Percentiles rank a stretch among this genome's conserved stretches.
Conservation (phyloP, 1,140 invertebrate genomes). For the Wasmannia auropunctata region DNA sequence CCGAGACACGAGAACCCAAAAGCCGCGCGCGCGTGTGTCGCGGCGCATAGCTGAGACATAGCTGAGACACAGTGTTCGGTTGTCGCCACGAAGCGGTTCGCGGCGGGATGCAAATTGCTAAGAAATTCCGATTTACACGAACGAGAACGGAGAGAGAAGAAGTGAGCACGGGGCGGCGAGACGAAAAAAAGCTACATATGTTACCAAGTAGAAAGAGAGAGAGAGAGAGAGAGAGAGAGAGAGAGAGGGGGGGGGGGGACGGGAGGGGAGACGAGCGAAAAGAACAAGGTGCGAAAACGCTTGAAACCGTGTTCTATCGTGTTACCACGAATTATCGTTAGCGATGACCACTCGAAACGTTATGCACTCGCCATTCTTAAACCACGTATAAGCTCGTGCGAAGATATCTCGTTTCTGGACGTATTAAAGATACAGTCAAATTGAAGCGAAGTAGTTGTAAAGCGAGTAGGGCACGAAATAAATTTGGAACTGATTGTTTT, state of each 20-base stretch:
- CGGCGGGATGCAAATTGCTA: conserved; percentile 40
- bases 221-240: background rate
- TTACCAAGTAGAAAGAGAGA: background rate
- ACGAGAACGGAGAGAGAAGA: background rate
- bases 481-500: conserved; percentile 20
- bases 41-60: conserved; percentile 31
- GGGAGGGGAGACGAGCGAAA: no score
- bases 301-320: background rate
- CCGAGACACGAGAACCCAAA: background rate
- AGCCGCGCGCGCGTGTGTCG: background rate
- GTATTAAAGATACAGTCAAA: background rate
- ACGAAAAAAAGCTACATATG: conserved; percentile 2
- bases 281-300: background rate
- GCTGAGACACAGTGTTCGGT: conserved; percentile 11
- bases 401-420: background rate
- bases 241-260: no score
- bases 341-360: background rate
- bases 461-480: background rate
- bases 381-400: background rate
- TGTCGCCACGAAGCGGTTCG: background rate
- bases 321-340: background rate
- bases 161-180: background rate
- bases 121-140: conserved; percentile 48
- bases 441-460: background rate
- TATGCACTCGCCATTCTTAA: conserved; percentile 15